A percentile compares a stretch with the other conserved stretches of the same genome.
Evolutionary conservation across 1,140 invertebrate genomes (phyloP).

Genomic region (Drosophila watanabei): DNA sequence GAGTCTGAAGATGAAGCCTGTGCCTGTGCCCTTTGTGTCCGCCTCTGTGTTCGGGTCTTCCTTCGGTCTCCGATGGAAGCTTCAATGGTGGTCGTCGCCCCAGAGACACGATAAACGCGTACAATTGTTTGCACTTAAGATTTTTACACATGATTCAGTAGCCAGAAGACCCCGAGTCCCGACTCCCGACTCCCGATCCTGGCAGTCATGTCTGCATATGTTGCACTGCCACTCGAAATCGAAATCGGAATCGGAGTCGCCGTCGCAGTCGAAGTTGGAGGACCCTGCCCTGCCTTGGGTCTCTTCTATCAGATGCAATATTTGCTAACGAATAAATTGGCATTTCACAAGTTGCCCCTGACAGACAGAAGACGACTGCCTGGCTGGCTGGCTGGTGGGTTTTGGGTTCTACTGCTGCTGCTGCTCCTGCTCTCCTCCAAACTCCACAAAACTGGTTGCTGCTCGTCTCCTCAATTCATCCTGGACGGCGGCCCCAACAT

Average conservation of each 20-base stretch:
- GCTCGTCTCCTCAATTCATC: constrained; percentile 43
- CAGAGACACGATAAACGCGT: constrained; percentile 83
- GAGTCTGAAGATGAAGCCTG: too few relatives aligned
- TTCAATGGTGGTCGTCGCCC: constrained; percentile 85
- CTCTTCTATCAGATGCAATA: constrained; percentile 84
- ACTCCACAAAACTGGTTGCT: constrained; percentile 33
- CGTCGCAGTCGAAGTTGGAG: not conserved
- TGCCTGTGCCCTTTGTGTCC: constrained; percentile 37
- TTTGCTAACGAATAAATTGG: constrained; percentile 84
- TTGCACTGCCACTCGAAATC: constrained; percentile 76
- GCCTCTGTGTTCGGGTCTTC: constrained; percentile 14
- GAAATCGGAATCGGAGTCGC: constrained; percentile 31
- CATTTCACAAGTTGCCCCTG: constrained; percentile 82
- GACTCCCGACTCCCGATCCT: constrained; percentile 27
- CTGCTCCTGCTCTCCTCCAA: constrained; percentile 9
- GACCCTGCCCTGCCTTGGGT: constrained; percentile 23
- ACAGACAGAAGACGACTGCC: constrained; percentile 72
- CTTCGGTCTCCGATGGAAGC: constrained; percentile 19
- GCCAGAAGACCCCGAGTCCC: constrained; percentile 54
- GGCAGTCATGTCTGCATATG: constrained; percentile 81
- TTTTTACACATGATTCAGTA: constrained; percentile 85
- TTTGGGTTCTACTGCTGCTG: constrained; percentile 5
- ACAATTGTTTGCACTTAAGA: constrained; percentile 86
- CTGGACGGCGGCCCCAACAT: constrained; percentile 64
- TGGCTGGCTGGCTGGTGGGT: constrained; percentile 36